phyloP scores from a whole-genome alignment of 2,888 invertebrate species.

The Nematopogon swammerdamellus region DNA sequence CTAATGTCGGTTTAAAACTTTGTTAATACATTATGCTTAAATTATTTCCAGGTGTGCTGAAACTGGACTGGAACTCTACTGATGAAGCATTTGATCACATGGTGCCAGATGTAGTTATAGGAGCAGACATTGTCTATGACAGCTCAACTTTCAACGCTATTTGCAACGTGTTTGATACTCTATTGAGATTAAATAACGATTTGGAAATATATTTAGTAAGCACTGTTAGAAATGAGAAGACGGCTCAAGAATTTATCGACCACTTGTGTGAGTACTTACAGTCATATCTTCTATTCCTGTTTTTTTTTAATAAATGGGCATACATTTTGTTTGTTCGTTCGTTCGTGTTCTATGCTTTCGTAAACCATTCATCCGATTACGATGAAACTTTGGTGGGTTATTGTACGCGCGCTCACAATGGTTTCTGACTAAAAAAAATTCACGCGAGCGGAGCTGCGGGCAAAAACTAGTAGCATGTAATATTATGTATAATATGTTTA shows the following conservation, averaged over 20 bases:
- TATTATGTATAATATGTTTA: not conserved
- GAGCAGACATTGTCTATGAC: slow-evolving; percentile 62
- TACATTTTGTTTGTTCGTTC: too few species aligned
- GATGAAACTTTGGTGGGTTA: too few species aligned
- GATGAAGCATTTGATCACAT: slow-evolving; percentile 18
- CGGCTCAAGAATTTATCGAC: slow-evolving; percentile 55
- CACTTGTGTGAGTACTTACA: slow-evolving; percentile 41
- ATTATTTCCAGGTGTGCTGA: slow-evolving; percentile 18
- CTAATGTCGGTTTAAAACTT: too few species aligned
- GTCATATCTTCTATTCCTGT: not conserved
- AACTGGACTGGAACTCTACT: slow-evolving; percentile 51
- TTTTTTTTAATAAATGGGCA: not conserved
- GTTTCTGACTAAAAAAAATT: too few species aligned
- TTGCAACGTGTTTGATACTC: slow-evolving; percentile 30
- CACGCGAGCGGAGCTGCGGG: too few species aligned
- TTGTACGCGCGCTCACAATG: too few species aligned
- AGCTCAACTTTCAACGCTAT: slow-evolving; percentile 45
- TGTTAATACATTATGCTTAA: too few species aligned
- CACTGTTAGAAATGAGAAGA: slow-evolving; percentile 60
- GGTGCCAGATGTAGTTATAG: slow-evolving; percentile 47
- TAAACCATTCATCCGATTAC: too few species aligned
- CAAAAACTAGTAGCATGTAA: too few species aligned
- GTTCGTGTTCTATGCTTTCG: too few species aligned
- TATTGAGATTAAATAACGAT: slow-evolving; percentile 17
- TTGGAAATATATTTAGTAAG: slow-evolving; percentile 33